These are phyloP conservation scores for Acanthococcus lagerstroemiae DNA, from an alignment of 2,888 invertebrate species.

Conservation along the genomic window DNA sequence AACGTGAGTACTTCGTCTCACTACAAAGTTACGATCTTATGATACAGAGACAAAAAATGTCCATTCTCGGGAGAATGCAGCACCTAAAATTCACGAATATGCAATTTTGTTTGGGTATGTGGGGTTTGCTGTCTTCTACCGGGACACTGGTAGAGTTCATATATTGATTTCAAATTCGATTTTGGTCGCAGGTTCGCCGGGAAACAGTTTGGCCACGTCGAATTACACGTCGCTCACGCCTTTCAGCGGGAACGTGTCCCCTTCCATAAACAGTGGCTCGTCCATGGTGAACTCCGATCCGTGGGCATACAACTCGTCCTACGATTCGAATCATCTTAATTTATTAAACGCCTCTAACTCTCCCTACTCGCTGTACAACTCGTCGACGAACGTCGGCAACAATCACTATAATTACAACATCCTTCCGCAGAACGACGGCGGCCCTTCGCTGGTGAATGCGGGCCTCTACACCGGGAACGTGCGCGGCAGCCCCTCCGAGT, in stretches of 20 bases:
- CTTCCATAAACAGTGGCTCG: constrained; percentile 44
- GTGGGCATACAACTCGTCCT: constrained; percentile 41
- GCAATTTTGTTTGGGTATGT: too few species aligned
- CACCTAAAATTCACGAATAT: too few species aligned
- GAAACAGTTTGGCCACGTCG: constrained; percentile 31
- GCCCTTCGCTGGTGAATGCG: constrained; percentile 21
- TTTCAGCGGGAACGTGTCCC: constrained; percentile 36
- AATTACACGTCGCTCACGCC: constrained; percentile 33
- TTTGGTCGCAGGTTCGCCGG: constrained; percentile 26
- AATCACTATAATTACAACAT: constrained; percentile 26
- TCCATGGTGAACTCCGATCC: constrained; percentile 60
- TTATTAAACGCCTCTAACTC: constrained; percentile 47
- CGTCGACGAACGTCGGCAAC: constrained; percentile 3
- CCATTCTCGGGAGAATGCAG: too few species aligned
- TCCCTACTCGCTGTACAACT: constrained; percentile 10
- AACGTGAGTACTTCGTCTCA: too few species aligned
- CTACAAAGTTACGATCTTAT: too few species aligned
- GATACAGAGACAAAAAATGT: too few species aligned
- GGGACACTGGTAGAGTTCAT: too few species aligned
- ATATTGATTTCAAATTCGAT: too few species aligned
- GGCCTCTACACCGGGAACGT: constrained; percentile 25
- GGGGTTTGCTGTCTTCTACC: too few species aligned
- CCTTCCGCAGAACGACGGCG: constrained; percentile 20
- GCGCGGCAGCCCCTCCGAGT: constrained; percentile 29
- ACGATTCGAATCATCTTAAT: constrained; percentile 53